Percentiles rank a stretch among this genome's conserved stretches.
Evolutionary conservation across 2,797 vertebrate genomes (phyloP).

Genomic region (Brotula barbata): DNA sequence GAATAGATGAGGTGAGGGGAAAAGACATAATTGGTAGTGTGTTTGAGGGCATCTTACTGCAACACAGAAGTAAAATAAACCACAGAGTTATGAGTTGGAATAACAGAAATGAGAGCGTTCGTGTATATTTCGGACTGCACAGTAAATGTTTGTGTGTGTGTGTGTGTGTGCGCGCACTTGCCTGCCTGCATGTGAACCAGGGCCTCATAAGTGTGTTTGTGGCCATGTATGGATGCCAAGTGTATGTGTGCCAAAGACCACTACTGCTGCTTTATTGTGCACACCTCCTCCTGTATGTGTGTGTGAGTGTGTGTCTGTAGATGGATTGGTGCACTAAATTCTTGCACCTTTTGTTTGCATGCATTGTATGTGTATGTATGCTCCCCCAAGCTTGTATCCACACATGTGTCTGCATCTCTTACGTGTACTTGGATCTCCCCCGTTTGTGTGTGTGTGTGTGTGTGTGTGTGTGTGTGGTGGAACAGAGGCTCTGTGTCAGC

Average conservation of each 20-base stretch:
- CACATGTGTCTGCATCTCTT: background rate
- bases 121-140: constrained; percentile 52
- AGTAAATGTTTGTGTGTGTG: background rate
- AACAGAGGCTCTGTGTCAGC: constrained; percentile 78
- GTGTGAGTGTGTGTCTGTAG: background rate
- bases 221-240: constrained; percentile 28
- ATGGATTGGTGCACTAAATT: constrained; percentile 55
- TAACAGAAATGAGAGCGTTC: constrained; percentile 41
- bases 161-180: constrained; percentile 23
- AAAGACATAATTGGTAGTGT: constrained; percentile 65
- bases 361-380: constrained; percentile 50
- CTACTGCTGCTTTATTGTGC: no score
- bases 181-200: constrained; percentile 9
- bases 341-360: constrained; percentile 68
- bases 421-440: constrained; percentile 30
- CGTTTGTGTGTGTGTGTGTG: constrained; percentile 33
- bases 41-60: constrained; percentile 61
- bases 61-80: constrained; percentile 61
- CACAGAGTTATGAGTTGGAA: constrained; percentile 60
- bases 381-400: constrained; percentile 12
- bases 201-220: constrained; percentile 28
- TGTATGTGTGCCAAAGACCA: background rate
- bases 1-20: constrained; percentile 63
- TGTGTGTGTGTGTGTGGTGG: constrained; percentile 32
- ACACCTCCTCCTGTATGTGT: background rate